These are phyloP conservation scores for Lepidurus packardi DNA, from an alignment of 1,140 invertebrate genomes.

Conservation along the genomic window DNA sequence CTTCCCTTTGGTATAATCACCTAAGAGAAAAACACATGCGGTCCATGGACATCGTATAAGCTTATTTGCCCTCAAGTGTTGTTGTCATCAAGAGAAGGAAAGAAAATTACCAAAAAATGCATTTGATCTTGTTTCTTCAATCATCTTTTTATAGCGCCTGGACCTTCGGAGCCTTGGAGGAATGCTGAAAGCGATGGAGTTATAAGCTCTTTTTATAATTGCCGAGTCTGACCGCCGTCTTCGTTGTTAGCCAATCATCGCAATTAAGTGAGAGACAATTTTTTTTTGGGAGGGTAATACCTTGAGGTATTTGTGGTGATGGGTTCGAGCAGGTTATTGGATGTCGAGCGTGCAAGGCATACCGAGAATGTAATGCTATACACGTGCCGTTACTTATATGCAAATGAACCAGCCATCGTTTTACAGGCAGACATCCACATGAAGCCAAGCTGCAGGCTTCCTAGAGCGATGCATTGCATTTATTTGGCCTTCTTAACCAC, in stretches of 20 bases:
- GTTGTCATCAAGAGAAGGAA: not conserved
- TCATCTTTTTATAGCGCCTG: not conserved
- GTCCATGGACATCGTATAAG: not conserved
- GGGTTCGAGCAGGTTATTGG: slow-evolving; percentile 3
- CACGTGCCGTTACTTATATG: not conserved
- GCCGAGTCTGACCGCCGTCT: no score
- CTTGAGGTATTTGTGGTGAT: not conserved
- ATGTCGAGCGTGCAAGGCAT: slow-evolving; percentile 18
- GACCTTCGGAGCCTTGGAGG: not conserved
- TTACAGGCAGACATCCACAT: not conserved
- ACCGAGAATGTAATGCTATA: not conserved
- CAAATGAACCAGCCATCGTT: not conserved
- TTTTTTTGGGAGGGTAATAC: not conserved
- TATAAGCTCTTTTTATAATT: no score
- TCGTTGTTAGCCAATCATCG: no score
- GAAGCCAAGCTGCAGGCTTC: not conserved
- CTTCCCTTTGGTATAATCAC: not conserved
- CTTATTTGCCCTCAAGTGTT: not conserved
- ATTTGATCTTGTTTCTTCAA: not conserved
- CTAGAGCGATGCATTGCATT: slow-evolving; percentile 7
- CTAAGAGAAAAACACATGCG: not conserved
- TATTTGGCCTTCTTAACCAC: not conserved
- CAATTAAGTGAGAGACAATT: not conserved
- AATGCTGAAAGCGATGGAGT: not conserved
- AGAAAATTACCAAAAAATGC: slow-evolving; percentile 12